Base-by-base conservation (phyloP, 2,797 vertebrate species). In the Enteromius viviparus region DNA sequence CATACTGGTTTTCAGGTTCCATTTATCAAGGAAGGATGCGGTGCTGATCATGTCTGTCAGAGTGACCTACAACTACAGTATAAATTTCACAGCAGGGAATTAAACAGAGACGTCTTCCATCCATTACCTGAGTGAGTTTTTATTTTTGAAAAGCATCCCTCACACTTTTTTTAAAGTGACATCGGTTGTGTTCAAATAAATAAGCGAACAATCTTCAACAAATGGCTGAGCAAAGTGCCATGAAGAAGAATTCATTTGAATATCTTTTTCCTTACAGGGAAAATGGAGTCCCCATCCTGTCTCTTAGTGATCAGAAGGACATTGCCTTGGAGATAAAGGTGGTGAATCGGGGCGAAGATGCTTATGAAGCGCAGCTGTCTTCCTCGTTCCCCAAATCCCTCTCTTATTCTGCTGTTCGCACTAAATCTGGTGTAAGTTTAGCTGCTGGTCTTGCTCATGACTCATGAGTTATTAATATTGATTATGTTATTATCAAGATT, bases 21-120 rank as follows among this genome's bases (percentile, higher is more conserved):
- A 82, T 99, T 99, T 90, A 78, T 96, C 88, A 98, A 99, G 92
- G 95, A 96, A 88, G 97, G 97, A 14, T 99, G 98, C 84, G 97
- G 97, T 84, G 78, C 21, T 0, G 96, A 98, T 91, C 95, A 96
- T 1, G 9, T 94, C 64, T 99, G 97, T 85, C 90, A 94, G 77
- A 99, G 98, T 93, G 98, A 98, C 79, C 90, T 99, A 81, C 87
- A 94, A 81, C 86, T 99, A 69, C 85, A 92, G 19, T 95, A 96
- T 90, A 94, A 90, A 74, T 99, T 96, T 82, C 95, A 95, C 85
- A 86, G 89, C 49, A 93, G 85, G 90, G 90, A 94, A 66, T 88
- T 90, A 55, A 95, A 92, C 5, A 87, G 91, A 45, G 92, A 95
- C 65, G 88, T 80, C 1, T 98, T 97, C 91, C 84, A 77, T 34